Percentiles rank a stretch among this genome's conserved stretches.
These are phyloP conservation scores for Leptodactylus fallax DNA, from an alignment of 2,797 vertebrate genomes.

Conservation along the genomic window DNA sequence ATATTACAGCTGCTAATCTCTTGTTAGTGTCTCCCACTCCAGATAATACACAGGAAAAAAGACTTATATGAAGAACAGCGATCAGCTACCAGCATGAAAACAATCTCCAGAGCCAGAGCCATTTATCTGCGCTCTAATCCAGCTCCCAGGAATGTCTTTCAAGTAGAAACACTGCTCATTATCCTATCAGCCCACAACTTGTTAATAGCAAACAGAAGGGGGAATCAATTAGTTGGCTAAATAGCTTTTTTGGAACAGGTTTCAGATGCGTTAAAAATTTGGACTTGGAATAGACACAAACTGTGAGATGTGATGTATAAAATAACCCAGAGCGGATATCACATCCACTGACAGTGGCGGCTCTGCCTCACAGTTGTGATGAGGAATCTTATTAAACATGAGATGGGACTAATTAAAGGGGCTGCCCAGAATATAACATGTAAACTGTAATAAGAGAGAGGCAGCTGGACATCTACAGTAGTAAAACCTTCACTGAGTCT, in stretches of 20 bases:
- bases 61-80: conserved; percentile 67
- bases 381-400: background rate
- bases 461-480: background rate
- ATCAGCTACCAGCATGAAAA: conserved; percentile 70
- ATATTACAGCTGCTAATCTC: conserved; percentile 74
- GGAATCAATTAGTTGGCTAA: conserved; percentile 74
- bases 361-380: background rate
- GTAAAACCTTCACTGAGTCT: background rate
- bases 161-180: conserved; percentile 70
- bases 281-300: conserved; percentile 67
- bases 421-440: background rate
- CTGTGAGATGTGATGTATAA: conserved; percentile 65
- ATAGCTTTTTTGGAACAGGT: conserved; percentile 72
- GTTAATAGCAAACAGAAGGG: conserved; percentile 78
- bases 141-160: conserved; percentile 76
- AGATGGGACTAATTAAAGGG: background rate
- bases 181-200: conserved; percentile 74
- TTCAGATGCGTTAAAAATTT: conserved; percentile 71
- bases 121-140: conserved; percentile 76
- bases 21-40: conserved; percentile 73
- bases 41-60: conserved; percentile 74
- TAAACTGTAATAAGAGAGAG: background rate
- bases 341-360: background rate
- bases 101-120: conserved; percentile 65
- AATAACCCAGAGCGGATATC: background rate